Conservation (phyloP, 2,797 vertebrate genomes). For the Microctenopoma stevenorrisi region DNA sequence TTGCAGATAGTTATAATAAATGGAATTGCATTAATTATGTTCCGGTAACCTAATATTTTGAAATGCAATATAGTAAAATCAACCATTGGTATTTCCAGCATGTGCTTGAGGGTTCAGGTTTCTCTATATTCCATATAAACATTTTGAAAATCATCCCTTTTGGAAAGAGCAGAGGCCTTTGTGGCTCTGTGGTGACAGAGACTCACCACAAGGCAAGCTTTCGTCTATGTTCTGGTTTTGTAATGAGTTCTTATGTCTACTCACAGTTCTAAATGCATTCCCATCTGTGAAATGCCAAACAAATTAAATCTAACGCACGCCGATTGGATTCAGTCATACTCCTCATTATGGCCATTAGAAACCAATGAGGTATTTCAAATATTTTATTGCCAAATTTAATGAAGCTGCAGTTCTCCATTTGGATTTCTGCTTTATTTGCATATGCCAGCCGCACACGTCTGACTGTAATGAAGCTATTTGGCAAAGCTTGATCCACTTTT, state of each 20-base stretch:
- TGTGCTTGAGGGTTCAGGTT: conserved; percentile 58
- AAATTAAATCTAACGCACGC: conserved; percentile 84
- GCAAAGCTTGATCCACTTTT: conserved; percentile 57
- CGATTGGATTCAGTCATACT: conserved; percentile 83
- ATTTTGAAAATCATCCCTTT: conserved; percentile 67
- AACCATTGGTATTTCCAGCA: conserved; percentile 77
- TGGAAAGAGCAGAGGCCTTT: conserved; percentile 68
- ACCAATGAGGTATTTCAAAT: conserved; percentile 86
- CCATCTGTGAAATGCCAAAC: conserved; percentile 85
- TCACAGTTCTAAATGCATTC: conserved; percentile 80
- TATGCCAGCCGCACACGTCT: conserved; percentile 59
- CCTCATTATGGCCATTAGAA: conserved; percentile 84
- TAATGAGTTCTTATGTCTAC: conserved; percentile 77
- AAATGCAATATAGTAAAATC: conserved; percentile 79
- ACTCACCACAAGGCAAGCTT: conserved; percentile 69
- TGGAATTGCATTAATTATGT: conserved; percentile 80
- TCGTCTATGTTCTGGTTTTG: conserved; percentile 72
- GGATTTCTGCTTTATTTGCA: conserved; percentile 72
- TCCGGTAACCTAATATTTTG: conserved; percentile 77
- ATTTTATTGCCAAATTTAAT: conserved; percentile 86
- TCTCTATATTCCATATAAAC: conserved; percentile 74
- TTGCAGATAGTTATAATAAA: conserved; percentile 75
- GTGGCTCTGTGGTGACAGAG: conserved; percentile 70
- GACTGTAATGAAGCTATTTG: conserved; percentile 64
- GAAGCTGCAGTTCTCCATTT: conserved; percentile 82